Base-by-base conservation (phyloP, 2,797 vertebrate genomes). In the Schizopygopsis malacanthus region DNA sequence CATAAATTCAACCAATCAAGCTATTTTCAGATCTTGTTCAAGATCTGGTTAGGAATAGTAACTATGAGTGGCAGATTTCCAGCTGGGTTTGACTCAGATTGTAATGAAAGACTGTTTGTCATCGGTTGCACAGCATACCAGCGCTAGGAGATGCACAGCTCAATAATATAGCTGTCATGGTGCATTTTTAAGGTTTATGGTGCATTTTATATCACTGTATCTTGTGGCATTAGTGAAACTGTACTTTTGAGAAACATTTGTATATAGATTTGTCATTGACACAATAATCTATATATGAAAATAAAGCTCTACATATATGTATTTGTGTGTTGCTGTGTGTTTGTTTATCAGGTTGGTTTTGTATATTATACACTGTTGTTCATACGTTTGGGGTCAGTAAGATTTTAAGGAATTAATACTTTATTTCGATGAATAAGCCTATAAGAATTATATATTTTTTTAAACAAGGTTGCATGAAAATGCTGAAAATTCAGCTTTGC, bases 211-310 rank as follows among this genome's bases (percentile, higher is more conserved):
- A 84, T 72, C 11, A 22, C 72, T 56, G 7, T 18, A 59, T 22
- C 45, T 80, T 80, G 82, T 86, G 85, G 59, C 79, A 88, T 86
- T 78, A 79, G 75, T 89, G 50, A 56, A 85, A 54, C 75, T 79
- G 67, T 77, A 59, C 41, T 79, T 75, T 47, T 82, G 63, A 65
- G 61, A 86, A 80, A 84, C 63, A 82, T 81, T 28, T 82, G 79
- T 85, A 79, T 82, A 82, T 80, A 85, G 20, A 80, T 25, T 22
- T 84, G 69, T 75, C 69, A 13, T 45, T 84, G 77, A 73, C 87
- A 88, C 45, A 56, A 43, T 79, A 33, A 86, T 7, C 2, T 22
- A 77, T 52, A 81, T 61, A 87, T 43, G 22, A 28, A 84, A 79
- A 41, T 70, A 83, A 78, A 65, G 67, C 41, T 41, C 47, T 59